Conservation (phyloP, 2,113 vertebrate species). For the Ailurus styani region DNA sequence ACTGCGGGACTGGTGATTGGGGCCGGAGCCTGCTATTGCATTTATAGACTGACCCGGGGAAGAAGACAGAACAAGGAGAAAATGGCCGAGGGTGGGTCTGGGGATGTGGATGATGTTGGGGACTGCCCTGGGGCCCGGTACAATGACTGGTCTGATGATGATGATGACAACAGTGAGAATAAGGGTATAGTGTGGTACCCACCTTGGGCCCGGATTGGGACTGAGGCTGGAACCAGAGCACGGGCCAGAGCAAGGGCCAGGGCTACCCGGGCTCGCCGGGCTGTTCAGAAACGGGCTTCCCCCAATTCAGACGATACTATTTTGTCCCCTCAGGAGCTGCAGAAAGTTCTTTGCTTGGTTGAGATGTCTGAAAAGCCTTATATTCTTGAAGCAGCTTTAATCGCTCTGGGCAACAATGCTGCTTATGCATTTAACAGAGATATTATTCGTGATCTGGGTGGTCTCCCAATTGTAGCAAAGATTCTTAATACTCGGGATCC, state of each 20-base stretch:
- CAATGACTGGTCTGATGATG: constrained; percentile 74
- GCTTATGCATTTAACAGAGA: constrained; percentile 84
- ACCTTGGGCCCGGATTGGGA: constrained; percentile 74
- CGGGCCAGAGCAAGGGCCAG: constrained; percentile 73
- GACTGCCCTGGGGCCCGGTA: constrained; percentile 65
- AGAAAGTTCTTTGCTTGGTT: constrained; percentile 75
- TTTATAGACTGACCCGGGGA: constrained; percentile 67
- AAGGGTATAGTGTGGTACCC: constrained; percentile 74
- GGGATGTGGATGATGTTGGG: constrained; percentile 62
- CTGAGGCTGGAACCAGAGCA: constrained; percentile 72
- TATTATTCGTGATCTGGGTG: constrained; percentile 90
- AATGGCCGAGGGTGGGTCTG: constrained; percentile 67
- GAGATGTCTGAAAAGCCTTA: constrained; percentile 77
- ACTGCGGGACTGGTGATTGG: constrained; percentile 73
- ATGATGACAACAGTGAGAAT: constrained; percentile 66
- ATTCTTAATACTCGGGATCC: constrained; percentile 86
- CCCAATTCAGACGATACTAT: constrained; percentile 74
- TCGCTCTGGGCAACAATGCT: constrained; percentile 74
- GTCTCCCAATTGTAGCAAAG: constrained; percentile 88
- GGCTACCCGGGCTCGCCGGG: constrained; percentile 64
- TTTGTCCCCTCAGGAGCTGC: constrained; percentile 72
- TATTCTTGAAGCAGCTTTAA: constrained; percentile 76
- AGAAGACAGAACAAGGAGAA: constrained; percentile 71
- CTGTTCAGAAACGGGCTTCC: constrained; percentile 73
- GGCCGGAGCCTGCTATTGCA: constrained; percentile 72